Evolutionary conservation across 2,888 invertebrate species (phyloP).

Genomic region (Cephus sareptanus): DNA sequence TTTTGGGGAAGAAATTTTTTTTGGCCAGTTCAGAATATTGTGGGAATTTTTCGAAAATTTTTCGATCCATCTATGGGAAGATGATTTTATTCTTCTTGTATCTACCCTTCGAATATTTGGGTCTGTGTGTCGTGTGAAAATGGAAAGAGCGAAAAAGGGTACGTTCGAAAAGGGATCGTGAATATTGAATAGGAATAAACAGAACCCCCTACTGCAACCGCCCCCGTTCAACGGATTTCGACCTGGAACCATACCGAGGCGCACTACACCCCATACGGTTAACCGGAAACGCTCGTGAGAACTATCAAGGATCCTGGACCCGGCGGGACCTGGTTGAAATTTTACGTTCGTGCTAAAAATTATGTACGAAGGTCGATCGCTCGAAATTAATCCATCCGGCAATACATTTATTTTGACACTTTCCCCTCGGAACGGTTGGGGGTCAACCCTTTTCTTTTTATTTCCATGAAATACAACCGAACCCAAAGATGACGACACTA

Average conservation of each 20-base stretch:
- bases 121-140: slow-evolving; percentile 18
- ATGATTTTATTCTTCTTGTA: background rate
- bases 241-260: background rate
- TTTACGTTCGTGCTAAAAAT: background rate
- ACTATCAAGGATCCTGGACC: slow-evolving; percentile 19
- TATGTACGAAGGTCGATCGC: background rate
- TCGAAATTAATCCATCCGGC: background rate
- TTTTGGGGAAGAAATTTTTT: background rate
- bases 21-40: background rate
- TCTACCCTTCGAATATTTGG: slow-evolving; percentile 10
- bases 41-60: background rate
- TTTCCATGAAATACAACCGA: slow-evolving; percentile 27
- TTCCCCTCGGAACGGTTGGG: background rate
- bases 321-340: background rate
- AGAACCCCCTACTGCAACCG: background rate
- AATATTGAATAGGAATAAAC: slow-evolving; percentile 46
- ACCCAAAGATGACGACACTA: slow-evolving; percentile 28
- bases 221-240: background rate
- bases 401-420: slow-evolving; percentile 38
- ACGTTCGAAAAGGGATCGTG: slow-evolving; percentile 33
- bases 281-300: slow-evolving; percentile 41
- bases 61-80: background rate
- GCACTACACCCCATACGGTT: background rate
- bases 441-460: background rate
- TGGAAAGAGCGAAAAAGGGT: slow-evolving; percentile 32